Evolutionary conservation across 2,113 vertebrate genomes (phyloP).

Genomic region (Phylloscopus whistleri): DNA sequence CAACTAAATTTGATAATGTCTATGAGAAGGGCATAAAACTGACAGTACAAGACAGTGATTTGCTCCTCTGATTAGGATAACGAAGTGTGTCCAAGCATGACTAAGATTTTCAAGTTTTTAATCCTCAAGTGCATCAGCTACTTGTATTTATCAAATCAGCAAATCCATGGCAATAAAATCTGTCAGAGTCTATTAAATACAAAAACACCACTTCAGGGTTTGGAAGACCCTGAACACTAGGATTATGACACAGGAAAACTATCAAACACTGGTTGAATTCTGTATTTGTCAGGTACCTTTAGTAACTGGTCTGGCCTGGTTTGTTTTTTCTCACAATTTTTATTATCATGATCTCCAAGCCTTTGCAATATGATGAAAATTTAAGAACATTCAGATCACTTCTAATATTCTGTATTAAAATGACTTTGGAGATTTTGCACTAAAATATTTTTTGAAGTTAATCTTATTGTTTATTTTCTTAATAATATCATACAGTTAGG

Average conservation of each 20-base stretch:
- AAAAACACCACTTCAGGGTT: background rate
- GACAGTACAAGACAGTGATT: background rate
- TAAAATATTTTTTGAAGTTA: background rate
- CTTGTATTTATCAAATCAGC: conserved; percentile 17
- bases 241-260: background rate
- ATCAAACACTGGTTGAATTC: background rate
- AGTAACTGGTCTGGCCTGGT: background rate
- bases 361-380: background rate
- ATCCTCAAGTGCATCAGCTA: background rate
- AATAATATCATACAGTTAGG: background rate
- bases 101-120: background rate
- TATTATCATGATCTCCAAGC: background rate
- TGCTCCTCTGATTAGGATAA: background rate
- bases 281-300: background rate
- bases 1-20: background rate
- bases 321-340: background rate
- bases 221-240: background rate
- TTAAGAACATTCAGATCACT: background rate
- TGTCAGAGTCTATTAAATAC: background rate
- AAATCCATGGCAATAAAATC: background rate
- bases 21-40: background rate
- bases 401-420: background rate
- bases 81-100: background rate
- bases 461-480: background rate
- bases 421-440: background rate